Evolutionary conservation across 2,888 invertebrate genomes (phyloP), one percentile per base, ranked within the genome.

Genomic region (Phalangium opilio): DNA sequence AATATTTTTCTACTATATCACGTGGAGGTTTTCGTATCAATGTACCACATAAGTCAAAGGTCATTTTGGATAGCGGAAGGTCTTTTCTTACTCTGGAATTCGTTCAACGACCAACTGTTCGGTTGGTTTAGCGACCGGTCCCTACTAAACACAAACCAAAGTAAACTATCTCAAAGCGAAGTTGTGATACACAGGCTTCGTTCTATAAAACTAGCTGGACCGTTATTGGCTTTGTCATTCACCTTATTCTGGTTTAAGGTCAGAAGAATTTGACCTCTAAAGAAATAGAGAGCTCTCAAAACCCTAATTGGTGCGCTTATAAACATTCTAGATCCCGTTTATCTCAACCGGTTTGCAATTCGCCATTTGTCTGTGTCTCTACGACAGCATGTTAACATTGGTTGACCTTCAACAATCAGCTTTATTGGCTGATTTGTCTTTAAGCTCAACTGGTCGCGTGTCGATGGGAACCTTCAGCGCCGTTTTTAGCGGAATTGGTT

Each of bases 371-470:
- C 41, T 41, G n/a, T 41, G 41, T 20, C 21, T 41, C 18, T 41
- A 41, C 10, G 41, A 41, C 14, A 41, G 41, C 20, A 20, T 41
- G 18, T 41, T 41, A 21, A 41, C 41, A 41, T 19, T 41, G 12
- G 11, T 41, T 18, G 41, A 41, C 10, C 41, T 41, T 15, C 41
- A 41, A 41, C 41, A 41, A 20, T 19, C 41, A 10, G 41, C 41
- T 41, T 14, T 41, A 20, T 10, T 41, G 19, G 41, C 41, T 19
- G 41, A 41, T 10, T 14, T 41, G 2, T 19, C 41, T 12, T 8
- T 41, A 12, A 20, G 19, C 19, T 18, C 41, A 20, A 41, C 11
- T 11, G 14, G 18, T 10, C 41, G 41, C 8, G 41, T 21, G 2
- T 20, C 18, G 10, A 14, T 41, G 18, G 21, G 21, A n/a, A 19